Evolutionary conservation across 1,140 invertebrate genomes (phyloP), one percentile per base, ranked within the genome.

Genomic region (Ptiloglossa arizonensis): DNA sequence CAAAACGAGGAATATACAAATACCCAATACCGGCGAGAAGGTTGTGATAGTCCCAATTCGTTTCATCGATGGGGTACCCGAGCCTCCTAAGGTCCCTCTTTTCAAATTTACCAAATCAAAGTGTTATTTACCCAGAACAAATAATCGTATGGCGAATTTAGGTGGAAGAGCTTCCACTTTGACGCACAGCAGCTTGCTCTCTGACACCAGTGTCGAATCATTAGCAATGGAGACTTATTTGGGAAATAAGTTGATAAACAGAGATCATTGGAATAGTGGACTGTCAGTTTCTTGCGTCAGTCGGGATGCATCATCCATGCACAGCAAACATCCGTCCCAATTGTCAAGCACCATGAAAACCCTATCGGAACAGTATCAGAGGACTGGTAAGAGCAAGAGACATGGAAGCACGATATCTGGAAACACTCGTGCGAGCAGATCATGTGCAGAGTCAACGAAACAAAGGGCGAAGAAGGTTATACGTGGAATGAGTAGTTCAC

Each of bases 401-500:
- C n/a, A 24, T 0, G 62, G 24, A 0, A 50, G 44, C 27, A 50
- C 22, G 27, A 11, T 38, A 4, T 66, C 63, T 29, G 62, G n/a
- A 1, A 46, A 57, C 15, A 69, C n/a, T 15, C 13, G 32, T 5
- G 38, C 46, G 6, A 62, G 35, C 8, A 69, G 27, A 8, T 17
- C 41, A 4, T 41, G 64, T 3, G 66, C 35, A 0, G 44, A 48
- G 4, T n/a, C 41, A 5, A 59, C 50, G 19, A 78, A 64, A 32
- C 35, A 74, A 15, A 19, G 5, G 5, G 32, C 15, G 2, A 74
- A 57, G 17, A 84, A 32, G 22, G 50, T 54, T 17, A 68, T 80
- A 19, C 62, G 63, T 1, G 87, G 87, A 5, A 80, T 88, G 77
- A 85, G 72, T 48, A 82, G 81, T 32, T 82, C 82, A n/a, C 87